Evolutionary conservation across 2,113 vertebrate genomes (phyloP), one percentile per base, ranked within the genome.

Genomic region (Corythornis vintsioides): DNA sequence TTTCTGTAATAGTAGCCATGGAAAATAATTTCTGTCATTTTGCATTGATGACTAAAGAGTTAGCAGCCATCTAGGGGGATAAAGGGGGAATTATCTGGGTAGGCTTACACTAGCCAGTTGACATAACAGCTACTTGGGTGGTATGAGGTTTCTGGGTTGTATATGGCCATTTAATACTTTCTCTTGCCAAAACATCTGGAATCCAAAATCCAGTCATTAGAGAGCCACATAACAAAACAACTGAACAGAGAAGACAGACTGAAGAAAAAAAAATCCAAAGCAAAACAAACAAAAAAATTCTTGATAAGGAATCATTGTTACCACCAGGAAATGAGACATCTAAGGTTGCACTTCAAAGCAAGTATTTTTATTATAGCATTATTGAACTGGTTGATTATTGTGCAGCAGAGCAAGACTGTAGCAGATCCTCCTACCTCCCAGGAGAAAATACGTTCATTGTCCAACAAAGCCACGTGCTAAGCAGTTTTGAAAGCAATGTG

Each of bases 131-230:
- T 96, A 95, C 97, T 96, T 98, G 98, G 97, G 98, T 98, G 98
- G 98, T 96, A 97, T 72, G 90, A 67, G 83, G 85, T 96, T 96
- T 92, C 93, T 90, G 95, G 79, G 91, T 94, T 93, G 72, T 95
- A 76, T 95, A 94, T 89, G 22, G 53, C 71, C 5, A 1, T 89
- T 96, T 89, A 93, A 48, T 91, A 75, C 86, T 95, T 97, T 97
- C 77, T 95, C 48, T 97, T 87, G 77, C 96, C 97, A 97, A 97
- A 97, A 97, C 97, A 98, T 97, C 97, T 98, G 98, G 95, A 97
- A 95, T 94, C 55, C 94, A 97, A 97, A 96, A 97, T 97, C 86
- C 91, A 94, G 85, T 96, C 88, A 11, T 97, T 96, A 97, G 95
- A 91, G 92, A 97, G 73, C 86, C 93, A 83, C 94, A 96, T 69